phyloP scores from a whole-genome alignment of 2,113 vertebrate species.

The Zingel zingel region DNA sequence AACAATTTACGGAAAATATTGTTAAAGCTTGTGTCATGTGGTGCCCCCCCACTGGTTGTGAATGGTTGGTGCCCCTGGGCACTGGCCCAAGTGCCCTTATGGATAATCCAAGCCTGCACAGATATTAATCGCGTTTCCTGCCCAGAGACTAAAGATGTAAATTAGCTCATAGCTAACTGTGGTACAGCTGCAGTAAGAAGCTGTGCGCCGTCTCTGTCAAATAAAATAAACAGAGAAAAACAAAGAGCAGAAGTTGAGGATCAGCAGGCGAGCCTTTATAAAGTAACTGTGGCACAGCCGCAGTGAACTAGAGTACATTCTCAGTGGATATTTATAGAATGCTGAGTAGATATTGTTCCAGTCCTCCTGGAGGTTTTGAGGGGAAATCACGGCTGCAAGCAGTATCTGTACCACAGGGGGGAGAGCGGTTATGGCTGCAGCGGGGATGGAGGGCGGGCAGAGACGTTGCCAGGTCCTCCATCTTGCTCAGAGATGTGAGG shows the following conservation, averaged over 20 bases:
- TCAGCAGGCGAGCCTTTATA: constrained; percentile 22
- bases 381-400: constrained; percentile 51
- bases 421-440: constrained; percentile 36
- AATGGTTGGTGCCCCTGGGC: too few species aligned
- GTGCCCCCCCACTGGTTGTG: too few species aligned
- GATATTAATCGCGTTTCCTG: too few species aligned
- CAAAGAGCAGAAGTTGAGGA: constrained; percentile 46
- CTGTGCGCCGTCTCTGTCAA: too few species aligned
- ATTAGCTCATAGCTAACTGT: too few species aligned
- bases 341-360: constrained; percentile 73
- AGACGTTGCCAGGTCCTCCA: constrained; percentile 63
- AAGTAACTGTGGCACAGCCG: constrained; percentile 47
- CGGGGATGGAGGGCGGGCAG: constrained; percentile 38
- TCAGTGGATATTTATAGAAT: constrained; percentile 71
- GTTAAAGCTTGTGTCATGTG: too few species aligned
- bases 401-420: constrained; percentile 25
- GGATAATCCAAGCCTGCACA: too few species aligned
- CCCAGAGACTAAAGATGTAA: too few species aligned
- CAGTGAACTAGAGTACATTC: constrained; percentile 39
- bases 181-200: too few species aligned
- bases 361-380: constrained; percentile 56
- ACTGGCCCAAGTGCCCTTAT: too few species aligned
- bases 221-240: constrained; percentile 14
- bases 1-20: too few species aligned
- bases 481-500: constrained; percentile 74